phyloP scores from a whole-genome alignment of 2,113 vertebrate genomes.

The Microcebus murinus region DNA sequence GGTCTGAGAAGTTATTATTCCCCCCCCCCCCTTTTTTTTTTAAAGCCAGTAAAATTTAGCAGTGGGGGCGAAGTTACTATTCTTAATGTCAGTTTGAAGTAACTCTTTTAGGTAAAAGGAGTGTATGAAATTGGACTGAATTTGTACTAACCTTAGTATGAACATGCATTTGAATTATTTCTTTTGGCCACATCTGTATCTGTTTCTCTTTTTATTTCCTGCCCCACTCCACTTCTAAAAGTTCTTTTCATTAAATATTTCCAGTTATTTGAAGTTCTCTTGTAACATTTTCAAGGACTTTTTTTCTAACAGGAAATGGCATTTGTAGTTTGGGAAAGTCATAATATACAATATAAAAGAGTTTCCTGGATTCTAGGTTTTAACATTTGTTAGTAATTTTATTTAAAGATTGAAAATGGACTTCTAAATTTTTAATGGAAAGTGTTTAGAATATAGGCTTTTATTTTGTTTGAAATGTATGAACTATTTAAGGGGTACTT shows the following conservation, averaged over 20 bases:
- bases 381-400: slow-evolving; percentile 13
- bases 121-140: neutral
- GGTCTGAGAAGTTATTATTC: neutral
- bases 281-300: neutral
- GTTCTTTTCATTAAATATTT: slow-evolving; percentile 29
- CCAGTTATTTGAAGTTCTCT: neutral
- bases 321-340: slow-evolving; percentile 47
- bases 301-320: neutral
- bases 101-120: slow-evolving; percentile 24
- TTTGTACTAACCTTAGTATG: neutral
- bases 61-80: neutral
- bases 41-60: no score
- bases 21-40: no score
- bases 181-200: neutral
- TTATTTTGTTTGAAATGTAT: slow-evolving; percentile 37
- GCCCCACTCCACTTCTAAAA: neutral
- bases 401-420: slow-evolving; percentile 28
- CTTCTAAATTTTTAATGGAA: neutral
- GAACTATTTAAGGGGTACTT: neutral
- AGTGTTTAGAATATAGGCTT: neutral
- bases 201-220: slow-evolving; percentile 1
- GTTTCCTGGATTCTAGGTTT: neutral
- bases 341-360: neutral
- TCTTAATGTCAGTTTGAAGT: slow-evolving; percentile 45
- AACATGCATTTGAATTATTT: slow-evolving; percentile 3